Base-by-base conservation (phyloP, 2,888 invertebrate species). In the Philereme vetulata region DNA sequence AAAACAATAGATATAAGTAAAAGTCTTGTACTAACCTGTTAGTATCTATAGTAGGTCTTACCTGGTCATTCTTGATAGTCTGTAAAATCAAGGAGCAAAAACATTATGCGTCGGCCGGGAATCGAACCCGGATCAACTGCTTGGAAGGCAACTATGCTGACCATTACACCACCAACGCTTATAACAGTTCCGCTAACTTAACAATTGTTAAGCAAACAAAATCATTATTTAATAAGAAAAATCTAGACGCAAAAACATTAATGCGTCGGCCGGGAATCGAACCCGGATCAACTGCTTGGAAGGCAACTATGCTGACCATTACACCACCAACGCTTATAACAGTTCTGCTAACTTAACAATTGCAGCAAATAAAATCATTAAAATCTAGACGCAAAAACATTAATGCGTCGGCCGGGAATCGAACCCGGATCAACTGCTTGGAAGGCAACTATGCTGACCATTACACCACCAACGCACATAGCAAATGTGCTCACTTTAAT, bases 81-180 rank as follows among this genome's bases (percentile, higher is more conserved):
- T 7, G 35, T 36, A 36, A 7, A 36, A 6, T 7, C 35, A 1
- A 7, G 35, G 38, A 38, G 6, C 45, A 46, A 35, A 51, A 81
- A 83, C 77, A 72, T 48, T 68, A 74, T 90, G 89, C 90, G 89
- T 85, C 77, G 89, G 90, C 89, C 90, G 92, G 86, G 90, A 92
- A 92, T 92, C 92, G 90, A 92, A 91, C 90, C 86, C 89, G 90
- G 89, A 91, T 92, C 90, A 90, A 92, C 90, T 92, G 90, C 91
- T 91, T 92, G 91, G 90, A 91, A 91, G 90, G 90, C 90, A 91
- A 92, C 90, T 92, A 92, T 92, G 90, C 91, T 91, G 86, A 92
- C 90, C 90, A 92, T 91, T 91, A 90, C 90, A 90, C 91, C 90
- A 92, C 91, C 92, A 86, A 87, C 90, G 91, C 91, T 10, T 32